Evolutionary conservation across 2,113 vertebrate species (phyloP).

Genomic region (Campylorhamphus procurvoides): DNA sequence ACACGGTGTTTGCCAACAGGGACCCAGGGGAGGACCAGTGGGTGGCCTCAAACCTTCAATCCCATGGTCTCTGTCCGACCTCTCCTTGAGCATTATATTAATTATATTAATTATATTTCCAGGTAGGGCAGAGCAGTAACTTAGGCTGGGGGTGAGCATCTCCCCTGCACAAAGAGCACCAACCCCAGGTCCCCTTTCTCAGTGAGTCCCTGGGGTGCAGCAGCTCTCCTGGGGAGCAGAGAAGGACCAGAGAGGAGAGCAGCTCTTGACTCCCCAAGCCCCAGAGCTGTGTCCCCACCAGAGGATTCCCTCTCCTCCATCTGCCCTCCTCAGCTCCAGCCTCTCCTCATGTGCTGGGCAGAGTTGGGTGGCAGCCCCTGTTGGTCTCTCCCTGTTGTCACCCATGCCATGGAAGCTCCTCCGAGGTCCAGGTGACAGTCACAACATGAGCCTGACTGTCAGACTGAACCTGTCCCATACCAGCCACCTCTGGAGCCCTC

Average conservation of each 20-base stretch:
- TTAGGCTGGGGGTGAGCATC: background rate
- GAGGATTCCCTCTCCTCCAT: background rate
- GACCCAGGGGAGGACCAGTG: background rate
- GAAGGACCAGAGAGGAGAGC: background rate
- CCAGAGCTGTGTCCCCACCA: background rate
- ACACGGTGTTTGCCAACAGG: background rate
- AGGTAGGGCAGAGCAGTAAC: background rate
- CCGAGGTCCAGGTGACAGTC: background rate
- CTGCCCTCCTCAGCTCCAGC: background rate
- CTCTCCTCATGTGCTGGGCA: fast-evolving
- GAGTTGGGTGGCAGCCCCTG: fast-evolving
- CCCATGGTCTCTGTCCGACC: background rate
- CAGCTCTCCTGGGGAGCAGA: background rate
- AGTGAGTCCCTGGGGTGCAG: fast-evolving
- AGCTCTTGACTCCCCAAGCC: fast-evolving
- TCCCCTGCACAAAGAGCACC: background rate
- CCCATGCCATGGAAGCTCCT: fast-evolving
- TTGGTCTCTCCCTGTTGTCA: background rate
- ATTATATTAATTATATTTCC: background rate
- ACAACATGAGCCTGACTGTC: fast-evolving
- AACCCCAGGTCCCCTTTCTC: background rate
- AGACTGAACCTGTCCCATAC: background rate
- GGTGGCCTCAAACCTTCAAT: background rate
- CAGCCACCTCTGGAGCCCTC: background rate
- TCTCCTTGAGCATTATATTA: no score